phyloP scores from a whole-genome alignment of 2,113 vertebrate species.

The Guaruba guarouba region DNA sequence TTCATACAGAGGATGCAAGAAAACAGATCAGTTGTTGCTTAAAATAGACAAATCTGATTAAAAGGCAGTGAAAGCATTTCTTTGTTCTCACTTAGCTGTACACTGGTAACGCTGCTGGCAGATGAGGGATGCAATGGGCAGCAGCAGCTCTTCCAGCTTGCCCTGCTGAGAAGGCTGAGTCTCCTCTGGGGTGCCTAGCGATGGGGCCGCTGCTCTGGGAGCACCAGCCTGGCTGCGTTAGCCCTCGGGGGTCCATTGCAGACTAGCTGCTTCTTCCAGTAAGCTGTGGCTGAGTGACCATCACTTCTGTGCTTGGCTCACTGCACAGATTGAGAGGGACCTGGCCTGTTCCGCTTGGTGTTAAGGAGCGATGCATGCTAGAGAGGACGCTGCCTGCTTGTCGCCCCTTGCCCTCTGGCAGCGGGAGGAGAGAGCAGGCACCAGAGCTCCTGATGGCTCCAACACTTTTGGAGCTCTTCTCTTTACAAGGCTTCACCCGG shows the following conservation, averaged over 20 bases:
- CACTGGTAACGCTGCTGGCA: background rate
- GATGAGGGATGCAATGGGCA: background rate
- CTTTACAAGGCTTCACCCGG: background rate
- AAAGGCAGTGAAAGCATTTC: background rate
- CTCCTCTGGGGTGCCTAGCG: background rate
- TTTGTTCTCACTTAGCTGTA: background rate
- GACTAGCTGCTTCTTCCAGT: background rate
- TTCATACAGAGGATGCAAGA: background rate
- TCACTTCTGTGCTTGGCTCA: background rate
- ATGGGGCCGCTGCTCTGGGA: background rate
- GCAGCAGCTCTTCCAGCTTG: background rate
- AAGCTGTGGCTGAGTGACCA: background rate
- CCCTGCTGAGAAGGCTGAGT: background rate
- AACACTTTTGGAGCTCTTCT: background rate
- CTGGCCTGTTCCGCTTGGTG: accelerated
- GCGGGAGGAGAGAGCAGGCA: background rate
- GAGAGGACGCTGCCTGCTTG: background rate
- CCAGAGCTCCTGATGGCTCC: background rate
- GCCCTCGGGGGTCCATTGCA: background rate
- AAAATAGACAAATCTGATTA: constrained; percentile 48
- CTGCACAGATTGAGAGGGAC: background rate
- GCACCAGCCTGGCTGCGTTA: background rate
- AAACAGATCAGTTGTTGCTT: constrained; percentile 45
- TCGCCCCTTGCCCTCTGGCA: background rate
- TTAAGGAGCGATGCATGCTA: background rate